Base-by-base conservation (phyloP, 2,797 vertebrate genomes). In the Peromyscus attwateri region DNA sequence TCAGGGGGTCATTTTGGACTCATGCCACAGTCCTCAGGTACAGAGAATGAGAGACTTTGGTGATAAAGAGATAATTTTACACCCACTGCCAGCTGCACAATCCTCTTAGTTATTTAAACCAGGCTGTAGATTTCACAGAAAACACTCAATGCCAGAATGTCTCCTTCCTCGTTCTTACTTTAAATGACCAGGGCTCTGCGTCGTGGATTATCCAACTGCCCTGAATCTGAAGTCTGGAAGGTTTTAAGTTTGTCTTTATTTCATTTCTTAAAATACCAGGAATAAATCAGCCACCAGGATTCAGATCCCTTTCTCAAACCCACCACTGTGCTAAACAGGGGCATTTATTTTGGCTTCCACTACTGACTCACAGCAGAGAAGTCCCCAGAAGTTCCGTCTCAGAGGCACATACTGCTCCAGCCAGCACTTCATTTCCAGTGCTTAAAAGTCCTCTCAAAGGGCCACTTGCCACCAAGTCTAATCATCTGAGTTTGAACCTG, bases 371-470 rank as follows among this genome's bases (percentile, higher is more conserved):
- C 4, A 19, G 29, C 27, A 40, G 79, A 13, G 19, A 57, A n/a
- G n/a, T 23, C 46, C 34, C 62, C 34, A 37, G 70, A 62, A 91
- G 40, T 70, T 64, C 9, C 2, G 3, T 14, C 77, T 37, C 43
- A 6, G 31, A 40, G n/a, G 19, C 5, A 3, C 0, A 1, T 4
- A 10, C 11, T 4, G 14, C 23, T n/a, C 23, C 49, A 68, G 52
- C 9, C 43, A 16, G 16, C 40, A 77, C 34, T 64, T 77, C 40
- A 68, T 19, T 37, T 52, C 66, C 55, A 31, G 0, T 9, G n/a
- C 40, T 31, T 66, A 57, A 23, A 60, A 46, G 49, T 46, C 64
- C 83, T 66, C 13, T 57, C 0, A 0, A 40, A 71, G 68, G 0
- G 49, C 25, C n/a, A 12, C 68, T 40, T 12, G 49, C 25, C 14